A percentile compares a stretch with the other conserved stretches of the same genome.
These are phyloP conservation scores for Achatina immaculata DNA, from an alignment of 1,140 invertebrate species.

Conservation along the genomic window DNA sequence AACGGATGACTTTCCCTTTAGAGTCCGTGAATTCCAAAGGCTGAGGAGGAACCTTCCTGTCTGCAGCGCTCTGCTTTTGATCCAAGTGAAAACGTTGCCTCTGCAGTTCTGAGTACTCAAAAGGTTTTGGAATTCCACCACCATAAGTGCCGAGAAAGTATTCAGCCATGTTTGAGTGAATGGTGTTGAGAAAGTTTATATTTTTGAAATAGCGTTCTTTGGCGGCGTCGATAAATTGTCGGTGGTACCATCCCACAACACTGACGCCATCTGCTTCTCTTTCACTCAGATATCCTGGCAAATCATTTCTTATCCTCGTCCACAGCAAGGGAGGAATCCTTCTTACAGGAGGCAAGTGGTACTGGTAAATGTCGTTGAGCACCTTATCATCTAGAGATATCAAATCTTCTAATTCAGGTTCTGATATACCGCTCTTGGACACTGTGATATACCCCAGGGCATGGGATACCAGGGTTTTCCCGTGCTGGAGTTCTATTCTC, in stretches of 20 bases:
- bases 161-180: conserved; percentile 97
- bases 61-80: conserved; percentile 92
- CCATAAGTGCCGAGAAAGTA: conserved; percentile 88
- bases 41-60: conserved; percentile 95
- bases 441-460: conserved; percentile 70
- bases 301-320: conserved; percentile 79
- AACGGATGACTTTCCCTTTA: conserved; percentile 80
- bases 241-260: conserved; percentile 97
- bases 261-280: conserved; percentile 96
- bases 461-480: conserved; percentile 67
- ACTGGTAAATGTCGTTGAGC: conserved; percentile 98
- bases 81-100: conserved; percentile 80
- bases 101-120: conserved; percentile 97
- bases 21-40: conserved; percentile 92
- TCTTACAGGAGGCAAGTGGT: conserved; percentile 92
- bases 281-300: conserved; percentile 90
- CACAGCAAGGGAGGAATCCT: conserved; percentile 94
- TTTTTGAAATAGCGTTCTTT: conserved; percentile 97
- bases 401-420: conserved; percentile 69
- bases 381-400: conserved; percentile 79
- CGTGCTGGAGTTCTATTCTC: conserved; percentile 68
- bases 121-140: conserved; percentile 92
- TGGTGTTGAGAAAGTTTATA: conserved; percentile 94
- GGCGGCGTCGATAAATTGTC: conserved; percentile 73
- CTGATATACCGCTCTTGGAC: conserved; percentile 68